Conservation (phyloP, 1,140 invertebrate genomes). For the Matsumurasca onukii region DNA sequence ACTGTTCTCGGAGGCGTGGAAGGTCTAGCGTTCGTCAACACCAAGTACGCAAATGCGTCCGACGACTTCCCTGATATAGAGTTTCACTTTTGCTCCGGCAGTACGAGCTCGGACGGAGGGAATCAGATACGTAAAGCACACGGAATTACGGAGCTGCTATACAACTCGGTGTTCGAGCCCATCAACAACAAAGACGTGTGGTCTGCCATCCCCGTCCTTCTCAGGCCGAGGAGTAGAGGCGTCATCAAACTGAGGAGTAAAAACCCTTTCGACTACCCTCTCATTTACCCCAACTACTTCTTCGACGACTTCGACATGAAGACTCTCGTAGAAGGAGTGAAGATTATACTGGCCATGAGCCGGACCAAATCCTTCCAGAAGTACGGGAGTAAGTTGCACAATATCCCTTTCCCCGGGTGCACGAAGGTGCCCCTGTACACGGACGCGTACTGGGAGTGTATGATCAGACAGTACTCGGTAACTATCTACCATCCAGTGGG, state of each 20-base stretch:
- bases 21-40: slow-evolving; percentile 86
- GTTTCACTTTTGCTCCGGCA: slow-evolving; percentile 89
- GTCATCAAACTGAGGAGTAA: slow-evolving; percentile 73
- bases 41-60: slow-evolving; percentile 79
- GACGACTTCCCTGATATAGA: slow-evolving; percentile 91
- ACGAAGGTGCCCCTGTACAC: slow-evolving; percentile 61
- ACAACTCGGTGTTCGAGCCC: slow-evolving; percentile 68
- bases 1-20: slow-evolving; percentile 90
- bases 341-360: slow-evolving; percentile 72
- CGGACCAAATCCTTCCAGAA: slow-evolving; percentile 67
- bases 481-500: slow-evolving; percentile 88
- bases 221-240: slow-evolving; percentile 71
- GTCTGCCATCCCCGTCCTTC: slow-evolving; percentile 82
- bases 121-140: slow-evolving; percentile 79
- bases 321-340: slow-evolving; percentile 79
- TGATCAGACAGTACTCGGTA: slow-evolving; percentile 75
- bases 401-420: slow-evolving; percentile 70
- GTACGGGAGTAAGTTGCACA: slow-evolving; percentile 67
- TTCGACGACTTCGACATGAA: slow-evolving; percentile 76
- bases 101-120: slow-evolving; percentile 84
- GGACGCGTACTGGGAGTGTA: slow-evolving; percentile 80
- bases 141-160: slow-evolving; percentile 71
- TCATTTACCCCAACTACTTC: slow-evolving; percentile 92
- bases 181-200: slow-evolving; percentile 78
- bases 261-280: slow-evolving; percentile 87